phyloP scores from a whole-genome alignment of 1,140 invertebrate species.

The Drosophila erecta region DNA sequence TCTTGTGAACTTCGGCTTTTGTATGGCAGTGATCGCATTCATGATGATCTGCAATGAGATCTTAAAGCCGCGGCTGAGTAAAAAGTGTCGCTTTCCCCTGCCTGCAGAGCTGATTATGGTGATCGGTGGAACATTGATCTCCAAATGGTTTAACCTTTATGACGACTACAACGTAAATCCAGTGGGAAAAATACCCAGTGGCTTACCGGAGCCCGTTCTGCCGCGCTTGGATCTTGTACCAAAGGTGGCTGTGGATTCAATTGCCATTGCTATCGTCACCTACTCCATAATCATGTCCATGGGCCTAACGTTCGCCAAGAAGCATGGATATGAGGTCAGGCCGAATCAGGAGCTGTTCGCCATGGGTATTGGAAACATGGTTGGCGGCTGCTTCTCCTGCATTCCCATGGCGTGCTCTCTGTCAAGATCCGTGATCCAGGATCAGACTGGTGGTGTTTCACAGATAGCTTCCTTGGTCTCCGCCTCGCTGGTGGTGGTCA shows the following conservation, averaged over 20 bases:
- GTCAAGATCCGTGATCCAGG: slow-evolving; percentile 92
- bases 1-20: slow-evolving; percentile 88
- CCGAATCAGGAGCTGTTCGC: slow-evolving; percentile 95
- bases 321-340: slow-evolving; percentile 94
- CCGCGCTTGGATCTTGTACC: slow-evolving; percentile 85
- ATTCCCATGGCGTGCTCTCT: slow-evolving; percentile 93
- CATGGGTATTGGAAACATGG: slow-evolving; percentile 90
- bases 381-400: slow-evolving; percentile 94
- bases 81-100: slow-evolving; percentile 90
- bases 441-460: slow-evolving; percentile 90
- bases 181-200: slow-evolving; percentile 91
- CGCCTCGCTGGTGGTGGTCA: slow-evolving; percentile 88
- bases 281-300: slow-evolving; percentile 97
- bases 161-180: slow-evolving; percentile 81
- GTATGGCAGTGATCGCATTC: slow-evolving; percentile 89
- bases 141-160: slow-evolving; percentile 84
- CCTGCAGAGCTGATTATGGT: slow-evolving; percentile 95
- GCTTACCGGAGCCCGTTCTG: slow-evolving; percentile 85
- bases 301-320: slow-evolving; percentile 95
- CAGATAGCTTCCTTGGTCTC: slow-evolving; percentile 92
- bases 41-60: slow-evolving; percentile 92
- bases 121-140: slow-evolving; percentile 90
- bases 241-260: slow-evolving; percentile 85
- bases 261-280: slow-evolving; percentile 93
- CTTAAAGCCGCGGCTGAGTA: slow-evolving; percentile 91